Evolutionary conservation across 2,113 vertebrate genomes (phyloP).

Genomic region (Toxotes chatareus): DNA sequence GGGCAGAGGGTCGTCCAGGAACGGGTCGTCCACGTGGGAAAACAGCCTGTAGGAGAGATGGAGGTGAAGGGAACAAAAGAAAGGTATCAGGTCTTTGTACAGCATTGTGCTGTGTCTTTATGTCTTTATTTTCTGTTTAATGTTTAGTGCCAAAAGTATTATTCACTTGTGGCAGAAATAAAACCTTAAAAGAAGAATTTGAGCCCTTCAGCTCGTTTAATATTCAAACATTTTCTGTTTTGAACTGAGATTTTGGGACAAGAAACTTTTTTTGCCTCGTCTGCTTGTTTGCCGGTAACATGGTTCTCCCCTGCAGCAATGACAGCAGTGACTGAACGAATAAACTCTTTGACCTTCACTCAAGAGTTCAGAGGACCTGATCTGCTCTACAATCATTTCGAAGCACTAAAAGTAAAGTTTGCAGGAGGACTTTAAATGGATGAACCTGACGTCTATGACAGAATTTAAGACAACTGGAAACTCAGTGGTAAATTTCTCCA

Average conservation of each 20-base stretch:
- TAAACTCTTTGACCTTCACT: background rate
- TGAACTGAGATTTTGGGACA: background rate
- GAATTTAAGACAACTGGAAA: too few species aligned
- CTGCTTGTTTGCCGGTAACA: background rate
- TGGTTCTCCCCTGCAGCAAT: background rate
- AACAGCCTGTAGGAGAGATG: conserved; percentile 87
- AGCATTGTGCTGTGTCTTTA: too few species aligned
- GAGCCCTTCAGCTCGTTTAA: background rate
- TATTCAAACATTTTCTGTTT: conserved; percentile 1
- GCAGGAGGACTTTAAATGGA: too few species aligned
- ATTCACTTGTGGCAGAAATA: background rate
- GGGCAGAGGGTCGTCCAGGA: conserved; percentile 93
- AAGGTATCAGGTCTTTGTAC: background rate
- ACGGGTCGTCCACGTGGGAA: conserved; percentile 95
- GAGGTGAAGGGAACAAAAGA: background rate
- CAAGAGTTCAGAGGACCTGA: background rate
- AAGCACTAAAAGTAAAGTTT: too few species aligned
- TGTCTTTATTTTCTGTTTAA: background rate
- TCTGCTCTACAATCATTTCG: background rate
- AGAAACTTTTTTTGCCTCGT: background rate
- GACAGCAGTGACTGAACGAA: background rate
- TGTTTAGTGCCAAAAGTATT: background rate
- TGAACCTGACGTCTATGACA: too few species aligned
- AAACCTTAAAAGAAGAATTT: background rate
- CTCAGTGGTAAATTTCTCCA: too few species aligned